Evolutionary conservation across 2,113 vertebrate genomes (phyloP).

Genomic region (Oncorhynchus masou): DNA sequence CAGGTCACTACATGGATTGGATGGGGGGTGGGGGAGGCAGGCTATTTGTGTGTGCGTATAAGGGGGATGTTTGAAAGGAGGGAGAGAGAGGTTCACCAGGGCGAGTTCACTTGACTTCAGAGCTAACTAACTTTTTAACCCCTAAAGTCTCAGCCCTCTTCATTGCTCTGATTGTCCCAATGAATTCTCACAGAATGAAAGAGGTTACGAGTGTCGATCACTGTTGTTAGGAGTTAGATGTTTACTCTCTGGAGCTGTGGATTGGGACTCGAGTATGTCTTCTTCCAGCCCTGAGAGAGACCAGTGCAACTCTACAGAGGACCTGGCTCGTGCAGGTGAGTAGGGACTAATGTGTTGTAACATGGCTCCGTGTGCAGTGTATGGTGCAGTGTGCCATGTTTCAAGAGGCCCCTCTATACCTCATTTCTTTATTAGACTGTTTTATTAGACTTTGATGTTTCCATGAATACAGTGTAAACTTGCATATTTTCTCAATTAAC

Average conservation of each 20-base stretch:
- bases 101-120: conserved; percentile 55
- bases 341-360: conserved; percentile 20
- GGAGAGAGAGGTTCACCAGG: conserved; percentile 50
- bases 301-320: conserved; percentile 70
- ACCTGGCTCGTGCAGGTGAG: conserved; percentile 72
- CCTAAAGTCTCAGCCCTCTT: neutral
- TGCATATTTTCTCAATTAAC: too few relatives aligned
- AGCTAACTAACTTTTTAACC: conserved; percentile 59
- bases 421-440: too few relatives aligned
- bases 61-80: too few relatives aligned
- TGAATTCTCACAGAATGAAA: neutral
- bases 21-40: neutral
- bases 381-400: too few relatives aligned
- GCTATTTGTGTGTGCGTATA: too few relatives aligned
- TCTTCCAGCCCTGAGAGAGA: conserved; percentile 60
- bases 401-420: too few relatives aligned
- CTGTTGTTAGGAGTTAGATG: neutral
- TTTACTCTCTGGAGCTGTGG: neutral
- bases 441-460: too few relatives aligned
- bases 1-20: conserved; percentile 70
- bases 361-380: too few relatives aligned
- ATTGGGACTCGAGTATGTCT: neutral
- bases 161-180: neutral
- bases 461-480: too few relatives aligned
- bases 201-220: neutral